These are phyloP conservation scores for Proterorhinus semilunaris DNA, from an alignment of 2,113 vertebrate species.

Conservation along the genomic window DNA sequence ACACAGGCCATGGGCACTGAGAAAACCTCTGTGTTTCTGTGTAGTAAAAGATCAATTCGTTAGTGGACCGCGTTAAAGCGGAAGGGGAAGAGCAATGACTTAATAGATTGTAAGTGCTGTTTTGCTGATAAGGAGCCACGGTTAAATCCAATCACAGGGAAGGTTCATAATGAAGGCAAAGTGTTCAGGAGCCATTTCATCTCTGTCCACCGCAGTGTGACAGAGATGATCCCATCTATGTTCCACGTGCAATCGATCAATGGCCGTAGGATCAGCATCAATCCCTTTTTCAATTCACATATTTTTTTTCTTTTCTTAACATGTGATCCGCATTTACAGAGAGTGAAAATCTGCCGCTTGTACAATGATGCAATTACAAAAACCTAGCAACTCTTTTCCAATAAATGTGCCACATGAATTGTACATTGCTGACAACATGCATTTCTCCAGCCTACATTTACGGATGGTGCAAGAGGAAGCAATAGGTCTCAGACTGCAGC, in stretches of 20 bases:
- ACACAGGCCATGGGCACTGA: background rate
- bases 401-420: slow-evolving; percentile 1
- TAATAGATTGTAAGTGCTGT: slow-evolving; percentile 50
- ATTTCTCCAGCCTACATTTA: slow-evolving; percentile 18
- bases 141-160: slow-evolving; percentile 48
- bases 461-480: slow-evolving; percentile 30
- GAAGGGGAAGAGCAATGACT: slow-evolving; percentile 43
- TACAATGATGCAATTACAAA: background rate
- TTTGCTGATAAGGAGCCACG: slow-evolving; percentile 49
- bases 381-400: background rate
- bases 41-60: background rate
- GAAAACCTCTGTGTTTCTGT: background rate
- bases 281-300: background rate
- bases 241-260: background rate
- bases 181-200: slow-evolving; percentile 47
- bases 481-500: slow-evolving; percentile 12
- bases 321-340: no score
- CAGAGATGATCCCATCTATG: slow-evolving; percentile 24
- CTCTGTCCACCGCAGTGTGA: slow-evolving; percentile 23
- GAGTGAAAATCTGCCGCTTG: background rate
- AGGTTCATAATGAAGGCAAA: slow-evolving; percentile 47
- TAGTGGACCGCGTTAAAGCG: slow-evolving; percentile 10
- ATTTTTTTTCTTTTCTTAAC: no score
- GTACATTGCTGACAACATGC: background rate
- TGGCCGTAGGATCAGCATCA: background rate